phyloP scores from a whole-genome alignment of 2,797 vertebrate genomes.

The Cephalopachus bancanus region DNA sequence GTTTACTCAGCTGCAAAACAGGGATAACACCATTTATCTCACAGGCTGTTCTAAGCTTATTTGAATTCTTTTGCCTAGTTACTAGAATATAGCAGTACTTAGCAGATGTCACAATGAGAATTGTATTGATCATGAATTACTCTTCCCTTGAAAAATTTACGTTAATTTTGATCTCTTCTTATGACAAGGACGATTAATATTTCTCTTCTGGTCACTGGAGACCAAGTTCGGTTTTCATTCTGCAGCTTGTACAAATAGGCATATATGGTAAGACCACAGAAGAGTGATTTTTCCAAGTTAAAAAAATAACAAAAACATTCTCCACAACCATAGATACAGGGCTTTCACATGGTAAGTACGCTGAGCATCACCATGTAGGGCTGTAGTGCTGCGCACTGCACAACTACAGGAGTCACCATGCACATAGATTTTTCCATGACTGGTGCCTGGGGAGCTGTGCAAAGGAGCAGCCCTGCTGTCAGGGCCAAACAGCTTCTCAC shows the following conservation, averaged over 20 bases:
- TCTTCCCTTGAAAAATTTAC: neutral
- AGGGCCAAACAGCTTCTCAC: fast-evolving
- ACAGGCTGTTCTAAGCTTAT: neutral
- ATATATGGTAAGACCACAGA: neutral
- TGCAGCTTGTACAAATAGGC: fast-evolving
- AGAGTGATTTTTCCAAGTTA: neutral
- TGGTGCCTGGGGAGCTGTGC: fast-evolving
- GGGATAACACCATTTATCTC: neutral
- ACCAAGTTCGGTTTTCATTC: neutral
- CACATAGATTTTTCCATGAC: fast-evolving
- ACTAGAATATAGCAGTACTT: neutral
- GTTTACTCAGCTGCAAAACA: neutral
- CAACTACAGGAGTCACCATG: fast-evolving
- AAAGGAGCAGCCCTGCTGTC: fast-evolving
- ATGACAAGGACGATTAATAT: neutral
- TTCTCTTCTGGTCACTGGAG: neutral
- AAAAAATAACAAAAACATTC: neutral
- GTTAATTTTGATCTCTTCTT: neutral
- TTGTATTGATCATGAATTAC: neutral
- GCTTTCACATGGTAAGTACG: neutral
- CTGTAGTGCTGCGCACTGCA: neutral
- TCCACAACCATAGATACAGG: neutral
- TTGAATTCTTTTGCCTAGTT: neutral
- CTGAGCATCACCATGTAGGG: neutral
- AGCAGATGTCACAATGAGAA: neutral